Evolutionary conservation across 2,888 invertebrate species (phyloP).

Genomic region (Pammene aurita): DNA sequence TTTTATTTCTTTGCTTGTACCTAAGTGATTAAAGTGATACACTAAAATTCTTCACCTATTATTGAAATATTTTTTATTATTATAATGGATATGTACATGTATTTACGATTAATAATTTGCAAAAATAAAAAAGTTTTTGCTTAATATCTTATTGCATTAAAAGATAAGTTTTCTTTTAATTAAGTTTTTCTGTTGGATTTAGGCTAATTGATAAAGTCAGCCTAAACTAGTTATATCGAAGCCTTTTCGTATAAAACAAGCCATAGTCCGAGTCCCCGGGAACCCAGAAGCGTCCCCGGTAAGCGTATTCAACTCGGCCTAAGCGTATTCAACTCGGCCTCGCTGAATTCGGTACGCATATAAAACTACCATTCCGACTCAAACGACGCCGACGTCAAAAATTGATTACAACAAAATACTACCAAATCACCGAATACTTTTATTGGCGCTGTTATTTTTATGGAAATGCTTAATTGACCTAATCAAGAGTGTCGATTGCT

Average conservation of each 20-base stretch:
- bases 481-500: slow-evolving; percentile 58
- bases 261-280: slow-evolving; percentile 26
- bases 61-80: too few relatives aligned
- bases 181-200: too few relatives aligned
- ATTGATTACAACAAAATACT: slow-evolving; percentile 83
- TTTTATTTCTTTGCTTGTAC: too few relatives aligned
- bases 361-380: slow-evolving; percentile 75
- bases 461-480: slow-evolving; percentile 79
- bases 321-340: slow-evolving; percentile 65
- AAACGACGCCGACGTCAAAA: slow-evolving; percentile 79
- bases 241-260: not conserved
- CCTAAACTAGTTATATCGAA: too few relatives aligned
- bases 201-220: too few relatives aligned
- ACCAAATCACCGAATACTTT: slow-evolving; percentile 78
- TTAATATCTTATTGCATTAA: too few relatives aligned
- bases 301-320: slow-evolving; percentile 65
- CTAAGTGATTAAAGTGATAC: too few relatives aligned
- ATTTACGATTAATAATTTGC: too few relatives aligned
- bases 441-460: slow-evolving; percentile 73
- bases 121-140: too few relatives aligned
- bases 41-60: too few relatives aligned
- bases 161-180: too few relatives aligned
- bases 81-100: too few relatives aligned
- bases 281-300: slow-evolving; percentile 57
- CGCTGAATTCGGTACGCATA: slow-evolving; percentile 80